Evolutionary conservation across 2,797 vertebrate genomes (phyloP).

Genomic region (Ctenopoma kingsleyae): DNA sequence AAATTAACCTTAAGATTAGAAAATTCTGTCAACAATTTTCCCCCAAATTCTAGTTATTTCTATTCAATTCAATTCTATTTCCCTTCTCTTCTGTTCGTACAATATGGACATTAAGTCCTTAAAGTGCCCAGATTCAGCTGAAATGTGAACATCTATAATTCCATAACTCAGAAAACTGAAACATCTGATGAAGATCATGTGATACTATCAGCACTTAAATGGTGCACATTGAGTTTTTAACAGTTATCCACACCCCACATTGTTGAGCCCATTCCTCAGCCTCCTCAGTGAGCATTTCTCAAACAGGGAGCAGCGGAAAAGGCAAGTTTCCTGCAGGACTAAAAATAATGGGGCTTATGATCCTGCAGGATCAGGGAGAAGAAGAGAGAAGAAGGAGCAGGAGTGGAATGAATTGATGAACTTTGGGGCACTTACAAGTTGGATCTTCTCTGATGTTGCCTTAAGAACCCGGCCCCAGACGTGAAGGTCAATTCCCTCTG

Average conservation of each 20-base stretch:
- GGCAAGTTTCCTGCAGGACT: constrained; percentile 74
- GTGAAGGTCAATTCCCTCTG: constrained; percentile 88
- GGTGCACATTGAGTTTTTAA: constrained; percentile 9
- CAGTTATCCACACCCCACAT: constrained; percentile 15
- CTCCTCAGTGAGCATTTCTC: constrained; percentile 46
- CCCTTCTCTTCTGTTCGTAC: not conserved
- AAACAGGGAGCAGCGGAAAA: constrained; percentile 69
- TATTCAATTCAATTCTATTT: not conserved
- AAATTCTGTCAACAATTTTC: no score
- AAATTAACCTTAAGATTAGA: no score
- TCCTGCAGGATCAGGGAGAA: constrained; percentile 40
- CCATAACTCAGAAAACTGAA: no score
- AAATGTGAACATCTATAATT: no score
- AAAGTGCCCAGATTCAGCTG: no score
- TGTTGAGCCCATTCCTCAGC: constrained; percentile 49
- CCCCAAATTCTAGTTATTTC: not conserved
- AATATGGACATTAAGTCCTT: no score
- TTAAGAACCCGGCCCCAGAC: constrained; percentile 89
- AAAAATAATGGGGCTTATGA: constrained; percentile 74
- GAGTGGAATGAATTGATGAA: constrained; percentile 21
- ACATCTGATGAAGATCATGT: no score
- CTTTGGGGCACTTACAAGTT: constrained; percentile 82
- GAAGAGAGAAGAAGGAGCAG: constrained; percentile 21
- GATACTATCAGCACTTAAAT: not conserved
- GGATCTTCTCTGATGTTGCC: constrained; percentile 85